Conservation (phyloP, 2,888 invertebrate species). For the Drosophila kanekoi region DNA sequence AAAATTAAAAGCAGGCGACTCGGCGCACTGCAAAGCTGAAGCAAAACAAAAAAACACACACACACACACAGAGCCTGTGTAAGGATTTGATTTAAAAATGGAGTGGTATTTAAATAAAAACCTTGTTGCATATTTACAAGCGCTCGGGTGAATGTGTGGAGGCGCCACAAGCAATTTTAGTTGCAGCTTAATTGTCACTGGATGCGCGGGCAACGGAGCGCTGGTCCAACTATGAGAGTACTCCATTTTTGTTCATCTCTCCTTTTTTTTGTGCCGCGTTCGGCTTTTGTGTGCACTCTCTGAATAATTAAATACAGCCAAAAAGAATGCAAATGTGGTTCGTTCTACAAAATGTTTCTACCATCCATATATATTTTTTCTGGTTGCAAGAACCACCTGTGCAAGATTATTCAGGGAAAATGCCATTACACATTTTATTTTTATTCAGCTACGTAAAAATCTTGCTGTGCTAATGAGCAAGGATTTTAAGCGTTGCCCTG, state of each 20-base stretch:
- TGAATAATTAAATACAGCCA: constrained; percentile 76
- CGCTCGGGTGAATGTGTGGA: constrained; percentile 28
- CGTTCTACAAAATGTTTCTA: constrained; percentile 22
- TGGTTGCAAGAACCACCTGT: constrained; percentile 19
- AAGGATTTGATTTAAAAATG: constrained; percentile 80
- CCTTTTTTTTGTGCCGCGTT: constrained; percentile 27
- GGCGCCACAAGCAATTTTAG: constrained; percentile 69
- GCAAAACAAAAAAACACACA: constrained; percentile 11
- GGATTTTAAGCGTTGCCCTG: constrained; percentile 13
- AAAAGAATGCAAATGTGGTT: constrained; percentile 75
- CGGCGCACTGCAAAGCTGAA: constrained; percentile 25
- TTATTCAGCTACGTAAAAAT: constrained; percentile 5
- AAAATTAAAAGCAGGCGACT: constrained; percentile 70
- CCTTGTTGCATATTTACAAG: constrained; percentile 74
- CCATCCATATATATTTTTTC: constrained; percentile 15
- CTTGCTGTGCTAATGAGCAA: constrained; percentile 22
- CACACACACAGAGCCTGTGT: constrained; percentile 35
- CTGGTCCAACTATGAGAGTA: neutral
- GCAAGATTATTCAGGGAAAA: constrained; percentile 30
- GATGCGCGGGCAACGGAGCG: neutral
- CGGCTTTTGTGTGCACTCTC: constrained; percentile 64
- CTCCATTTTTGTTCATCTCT: constrained; percentile 2
- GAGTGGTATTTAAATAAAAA: constrained; percentile 80
- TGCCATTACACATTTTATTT: constrained; percentile 31
- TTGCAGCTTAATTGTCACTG: constrained; percentile 77